Conservation (phyloP, 2,888 invertebrate genomes). For the Cotesia congregata region DNA sequence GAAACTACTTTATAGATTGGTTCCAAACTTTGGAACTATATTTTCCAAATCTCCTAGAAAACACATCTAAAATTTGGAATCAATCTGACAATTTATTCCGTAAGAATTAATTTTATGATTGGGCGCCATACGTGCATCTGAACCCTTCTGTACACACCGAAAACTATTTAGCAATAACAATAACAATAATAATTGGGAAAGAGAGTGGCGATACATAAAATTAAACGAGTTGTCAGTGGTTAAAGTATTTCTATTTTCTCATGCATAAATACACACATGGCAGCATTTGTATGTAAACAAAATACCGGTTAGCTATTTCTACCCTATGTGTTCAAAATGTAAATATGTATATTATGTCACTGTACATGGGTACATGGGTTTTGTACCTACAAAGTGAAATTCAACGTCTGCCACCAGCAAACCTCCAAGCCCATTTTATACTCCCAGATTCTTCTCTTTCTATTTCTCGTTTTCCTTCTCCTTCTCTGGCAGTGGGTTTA, state of each 20-base stretch:
- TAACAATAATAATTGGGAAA: neutral
- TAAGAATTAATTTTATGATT: no score
- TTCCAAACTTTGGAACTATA: no score
- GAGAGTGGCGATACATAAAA: neutral
- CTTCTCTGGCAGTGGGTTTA: neutral
- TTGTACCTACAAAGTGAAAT: neutral
- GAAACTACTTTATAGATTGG: no score
- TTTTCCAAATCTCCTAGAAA: no score
- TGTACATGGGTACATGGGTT: neutral
- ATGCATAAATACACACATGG: slow-evolving; percentile 1
- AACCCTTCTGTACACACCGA: no score
- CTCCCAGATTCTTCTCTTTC: neutral
- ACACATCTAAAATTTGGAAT: no score
- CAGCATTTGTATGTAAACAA: neutral
- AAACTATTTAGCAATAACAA: neutral
- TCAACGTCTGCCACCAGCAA: neutral
- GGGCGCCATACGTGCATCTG: no score
- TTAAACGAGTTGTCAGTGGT: neutral
- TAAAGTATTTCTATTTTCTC: neutral
- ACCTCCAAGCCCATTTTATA: neutral
- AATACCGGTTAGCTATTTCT: neutral
- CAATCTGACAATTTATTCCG: no score
- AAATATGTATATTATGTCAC: neutral
- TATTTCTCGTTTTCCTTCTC: neutral
- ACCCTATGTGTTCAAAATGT: neutral